These are phyloP conservation scores for Falco punctatus DNA, from an alignment of 2,113 vertebrate species.

Conservation along the genomic window DNA sequence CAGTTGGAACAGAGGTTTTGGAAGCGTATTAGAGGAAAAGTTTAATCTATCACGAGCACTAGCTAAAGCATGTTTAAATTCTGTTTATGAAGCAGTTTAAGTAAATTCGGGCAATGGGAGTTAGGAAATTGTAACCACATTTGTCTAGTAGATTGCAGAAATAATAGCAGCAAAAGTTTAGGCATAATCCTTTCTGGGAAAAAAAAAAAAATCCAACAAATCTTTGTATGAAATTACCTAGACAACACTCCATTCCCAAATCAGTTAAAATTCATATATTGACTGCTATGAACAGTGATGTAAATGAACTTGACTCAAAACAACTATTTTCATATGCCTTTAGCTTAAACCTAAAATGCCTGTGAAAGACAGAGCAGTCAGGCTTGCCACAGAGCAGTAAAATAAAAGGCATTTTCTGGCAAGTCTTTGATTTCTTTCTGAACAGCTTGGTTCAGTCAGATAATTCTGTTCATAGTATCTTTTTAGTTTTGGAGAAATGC, in stretches of 20 bases:
- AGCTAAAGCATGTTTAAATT: conserved; percentile 27
- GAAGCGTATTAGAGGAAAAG: conserved; percentile 10
- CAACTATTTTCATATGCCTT: neutral
- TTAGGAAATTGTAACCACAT: conserved; percentile 42
- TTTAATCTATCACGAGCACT: neutral
- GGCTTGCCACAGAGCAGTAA: conserved; percentile 28
- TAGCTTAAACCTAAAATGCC: neutral
- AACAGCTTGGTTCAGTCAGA: conserved; percentile 54
- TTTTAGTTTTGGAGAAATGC: conserved; percentile 45
- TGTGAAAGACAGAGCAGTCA: conserved; percentile 6
- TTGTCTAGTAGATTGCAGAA: conserved; percentile 15
- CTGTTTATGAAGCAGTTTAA: conserved; percentile 40
- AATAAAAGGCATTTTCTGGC: conserved; percentile 29
- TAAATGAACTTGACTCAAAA: neutral
- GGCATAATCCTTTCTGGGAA: neutral
- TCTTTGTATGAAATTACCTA: neutral
- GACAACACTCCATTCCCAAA: neutral
- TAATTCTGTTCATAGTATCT: conserved; percentile 49
- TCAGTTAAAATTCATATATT: neutral
- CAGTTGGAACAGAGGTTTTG: conserved; percentile 30
- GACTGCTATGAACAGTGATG: neutral
- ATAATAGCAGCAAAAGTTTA: neutral
- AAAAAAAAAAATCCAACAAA: neutral
- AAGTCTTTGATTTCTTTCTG: conserved; percentile 43
- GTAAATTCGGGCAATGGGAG: conserved; percentile 25